Conservation (phyloP, 2,797 vertebrate genomes). For the Decapterus maruadsi region DNA sequence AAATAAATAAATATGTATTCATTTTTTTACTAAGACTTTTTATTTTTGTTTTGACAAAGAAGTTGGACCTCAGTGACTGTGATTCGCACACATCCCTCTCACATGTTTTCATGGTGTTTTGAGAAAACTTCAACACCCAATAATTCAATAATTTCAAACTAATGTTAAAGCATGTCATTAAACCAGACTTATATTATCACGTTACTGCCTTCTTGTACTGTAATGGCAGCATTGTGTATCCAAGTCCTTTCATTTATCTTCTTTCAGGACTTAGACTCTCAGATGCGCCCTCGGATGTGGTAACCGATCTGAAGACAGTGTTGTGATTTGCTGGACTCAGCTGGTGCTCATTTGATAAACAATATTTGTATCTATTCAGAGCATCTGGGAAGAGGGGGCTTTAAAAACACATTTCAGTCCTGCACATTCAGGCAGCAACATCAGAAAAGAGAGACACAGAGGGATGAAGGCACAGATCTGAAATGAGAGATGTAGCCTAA, state of each 20-base stretch:
- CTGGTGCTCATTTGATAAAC: constrained; percentile 35
- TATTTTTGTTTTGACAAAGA: too few species aligned
- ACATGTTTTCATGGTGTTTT: constrained; percentile 11
- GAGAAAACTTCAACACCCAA: neutral
- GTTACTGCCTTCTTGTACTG: neutral
- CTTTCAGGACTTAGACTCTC: neutral
- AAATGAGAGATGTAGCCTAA: constrained; percentile 43
- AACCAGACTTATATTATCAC: too few species aligned
- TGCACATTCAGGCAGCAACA: constrained; percentile 21
- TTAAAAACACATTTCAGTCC: constrained; percentile 40
- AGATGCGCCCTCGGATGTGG: constrained; percentile 2
- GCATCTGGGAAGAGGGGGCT: constrained; percentile 4
- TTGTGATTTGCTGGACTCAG: constrained; percentile 24
- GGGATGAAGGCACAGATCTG: constrained; percentile 12
- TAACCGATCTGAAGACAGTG: constrained; percentile 27
- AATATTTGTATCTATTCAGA: constrained; percentile 21
- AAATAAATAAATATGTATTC: neutral
- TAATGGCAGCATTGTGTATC: neutral
- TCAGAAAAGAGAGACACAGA: constrained; percentile 14
- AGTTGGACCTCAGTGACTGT: neutral
- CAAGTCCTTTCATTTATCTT: neutral
- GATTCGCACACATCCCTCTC: too few species aligned
- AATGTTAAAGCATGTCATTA: neutral
- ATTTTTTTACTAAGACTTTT: neutral
- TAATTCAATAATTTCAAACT: neutral